Percentiles rank a stretch among this genome's conserved stretches.
These are phyloP conservation scores for Plagodis dolabraria DNA, from an alignment of 2,888 invertebrate species.

Conservation along the genomic window DNA sequence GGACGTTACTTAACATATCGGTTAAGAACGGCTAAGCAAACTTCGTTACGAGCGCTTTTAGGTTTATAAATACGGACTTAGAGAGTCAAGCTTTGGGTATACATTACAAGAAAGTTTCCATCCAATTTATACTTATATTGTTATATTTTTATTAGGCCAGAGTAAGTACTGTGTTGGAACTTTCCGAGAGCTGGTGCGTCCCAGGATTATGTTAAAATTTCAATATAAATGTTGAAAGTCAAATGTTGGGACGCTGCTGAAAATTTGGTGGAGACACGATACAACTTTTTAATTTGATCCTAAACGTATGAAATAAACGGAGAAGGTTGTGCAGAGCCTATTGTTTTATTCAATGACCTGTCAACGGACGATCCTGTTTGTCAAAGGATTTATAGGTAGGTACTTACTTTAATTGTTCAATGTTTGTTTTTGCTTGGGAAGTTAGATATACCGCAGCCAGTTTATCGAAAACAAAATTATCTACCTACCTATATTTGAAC, in stretches of 20 bases:
- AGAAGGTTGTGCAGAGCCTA: constrained; percentile 33
- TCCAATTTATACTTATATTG: constrained; percentile 2
- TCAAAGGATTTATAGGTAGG: neutral
- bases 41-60: no score
- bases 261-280: constrained; percentile 57
- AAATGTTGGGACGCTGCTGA: constrained; percentile 51
- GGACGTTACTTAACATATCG: no score
- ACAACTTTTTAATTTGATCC: constrained; percentile 62
- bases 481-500: no score
- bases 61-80: no score
- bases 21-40: no score
- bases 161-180: neutral
- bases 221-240: constrained; percentile 68
- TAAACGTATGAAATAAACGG: constrained; percentile 46
- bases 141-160: neutral
- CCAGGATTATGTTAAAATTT: constrained; percentile 58
- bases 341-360: constrained; percentile 47
- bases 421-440: neutral
- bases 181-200: neutral
- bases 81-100: no score
- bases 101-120: no score
- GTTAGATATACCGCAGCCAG: no score
- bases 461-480: no score
- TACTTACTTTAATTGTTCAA: neutral
- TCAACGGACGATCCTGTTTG: constrained; percentile 13